These are phyloP conservation scores for Diuraphis noxia DNA, from an alignment of 1,140 invertebrate genomes.

Conservation along the genomic window DNA sequence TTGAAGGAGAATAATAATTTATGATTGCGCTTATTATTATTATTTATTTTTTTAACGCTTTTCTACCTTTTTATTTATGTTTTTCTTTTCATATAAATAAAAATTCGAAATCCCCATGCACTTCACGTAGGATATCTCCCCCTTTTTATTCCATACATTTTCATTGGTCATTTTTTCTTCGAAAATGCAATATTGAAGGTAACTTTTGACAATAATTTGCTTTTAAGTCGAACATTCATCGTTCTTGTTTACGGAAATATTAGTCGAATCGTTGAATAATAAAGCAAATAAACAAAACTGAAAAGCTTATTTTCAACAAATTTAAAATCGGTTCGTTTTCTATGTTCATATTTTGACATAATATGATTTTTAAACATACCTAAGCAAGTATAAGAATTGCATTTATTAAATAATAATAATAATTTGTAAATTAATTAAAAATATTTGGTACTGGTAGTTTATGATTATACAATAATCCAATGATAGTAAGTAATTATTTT, in stretches of 20 bases:
- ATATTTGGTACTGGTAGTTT: background rate
- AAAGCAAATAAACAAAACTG: background rate
- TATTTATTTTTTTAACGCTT: background rate
- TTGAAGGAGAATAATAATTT: background rate
- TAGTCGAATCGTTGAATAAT: background rate
- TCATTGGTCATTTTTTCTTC: constrained; percentile 1
- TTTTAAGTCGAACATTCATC: background rate
- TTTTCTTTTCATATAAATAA: background rate
- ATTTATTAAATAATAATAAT: background rate
- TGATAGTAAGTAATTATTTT: background rate
- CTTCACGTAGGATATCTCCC: background rate
- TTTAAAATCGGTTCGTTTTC: background rate
- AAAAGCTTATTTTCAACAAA: background rate
- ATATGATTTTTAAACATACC: background rate
- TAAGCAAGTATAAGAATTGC: background rate
- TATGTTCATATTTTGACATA: background rate
- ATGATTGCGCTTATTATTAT: constrained; percentile 3
- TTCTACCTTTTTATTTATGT: constrained; percentile 4
- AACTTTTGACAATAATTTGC: background rate
- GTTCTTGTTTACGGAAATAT: background rate
- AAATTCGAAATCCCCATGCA: background rate
- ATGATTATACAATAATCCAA: background rate
- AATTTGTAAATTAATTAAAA: background rate
- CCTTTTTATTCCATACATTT: background rate
- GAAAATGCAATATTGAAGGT: background rate